These are phyloP conservation scores for Cololabis saira DNA, from an alignment of 2,113 vertebrate genomes.

Conservation along the genomic window DNA sequence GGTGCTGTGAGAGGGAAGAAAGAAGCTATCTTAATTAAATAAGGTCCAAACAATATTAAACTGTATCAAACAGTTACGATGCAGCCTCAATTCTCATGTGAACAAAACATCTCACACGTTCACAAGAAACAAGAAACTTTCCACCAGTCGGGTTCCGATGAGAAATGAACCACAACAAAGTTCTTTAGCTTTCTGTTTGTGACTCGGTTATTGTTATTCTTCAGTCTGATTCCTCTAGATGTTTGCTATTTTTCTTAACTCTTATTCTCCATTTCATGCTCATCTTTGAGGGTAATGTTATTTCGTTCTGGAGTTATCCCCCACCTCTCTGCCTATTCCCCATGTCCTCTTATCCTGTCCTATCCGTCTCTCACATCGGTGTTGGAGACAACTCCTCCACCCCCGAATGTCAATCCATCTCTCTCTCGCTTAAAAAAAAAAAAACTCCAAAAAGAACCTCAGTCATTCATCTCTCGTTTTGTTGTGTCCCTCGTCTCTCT, in stretches of 20 bases:
- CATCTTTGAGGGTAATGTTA: conserved; percentile 47
- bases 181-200: neutral
- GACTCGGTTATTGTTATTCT: conserved; percentile 19
- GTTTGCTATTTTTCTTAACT: conserved; percentile 14
- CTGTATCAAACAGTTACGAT: too few species aligned
- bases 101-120: too few species aligned
- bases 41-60: too few species aligned
- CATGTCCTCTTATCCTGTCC: conserved; percentile 26
- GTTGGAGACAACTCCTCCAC: conserved; percentile 31
- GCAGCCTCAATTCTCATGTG: too few species aligned
- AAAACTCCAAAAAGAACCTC: neutral
- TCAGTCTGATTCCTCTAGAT: neutral
- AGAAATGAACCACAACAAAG: neutral
- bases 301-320: conserved; percentile 39
- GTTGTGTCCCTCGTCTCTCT: neutral
- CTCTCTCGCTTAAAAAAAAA: conserved; percentile 24
- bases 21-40: too few species aligned
- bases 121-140: too few species aligned
- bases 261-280: conserved; percentile 32
- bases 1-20: too few species aligned
- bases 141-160: too few species aligned
- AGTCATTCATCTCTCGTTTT: conserved; percentile 26
- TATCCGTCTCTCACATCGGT: conserved; percentile 18
- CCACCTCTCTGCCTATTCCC: conserved; percentile 5
- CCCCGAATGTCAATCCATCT: conserved; percentile 36